A percentile compares a stretch with the other conserved stretches of the same genome.
These are phyloP conservation scores for Limanda limanda DNA, from an alignment of 2,113 vertebrate genomes.

Conservation along the genomic window DNA sequence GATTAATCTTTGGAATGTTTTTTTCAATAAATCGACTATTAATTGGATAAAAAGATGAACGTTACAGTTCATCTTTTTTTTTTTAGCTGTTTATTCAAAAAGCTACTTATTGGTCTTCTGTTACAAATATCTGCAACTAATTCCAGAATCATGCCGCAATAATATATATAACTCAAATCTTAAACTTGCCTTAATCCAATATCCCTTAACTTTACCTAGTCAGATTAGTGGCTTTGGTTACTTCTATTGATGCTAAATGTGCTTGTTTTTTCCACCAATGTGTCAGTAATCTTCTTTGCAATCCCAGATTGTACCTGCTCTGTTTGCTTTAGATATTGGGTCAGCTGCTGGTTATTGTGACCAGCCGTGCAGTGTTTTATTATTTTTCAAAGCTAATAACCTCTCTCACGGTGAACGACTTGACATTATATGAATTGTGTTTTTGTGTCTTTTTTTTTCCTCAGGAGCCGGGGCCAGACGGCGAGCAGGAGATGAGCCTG, in stretches of 20 bases:
- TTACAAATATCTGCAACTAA: no score
- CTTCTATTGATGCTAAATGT: not conserved
- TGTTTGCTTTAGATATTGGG: not conserved
- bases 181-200: no score
- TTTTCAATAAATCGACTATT: no score
- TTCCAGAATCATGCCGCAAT: no score
- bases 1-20: no score
- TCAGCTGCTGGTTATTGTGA: conserved; percentile 20
- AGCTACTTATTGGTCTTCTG: no score
- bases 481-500: conserved; percentile 66
- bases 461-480: conserved; percentile 59
- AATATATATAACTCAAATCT: no score
- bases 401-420: conserved; percentile 31
- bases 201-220: no score
- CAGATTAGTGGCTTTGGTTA: no score
- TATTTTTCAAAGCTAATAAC: conserved; percentile 47
- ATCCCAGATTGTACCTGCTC: not conserved
- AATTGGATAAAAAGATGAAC: no score
- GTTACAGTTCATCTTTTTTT: no score
- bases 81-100: no score
- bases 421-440: conserved; percentile 35
- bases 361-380: conserved; percentile 16
- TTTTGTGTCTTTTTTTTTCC: conserved; percentile 55
- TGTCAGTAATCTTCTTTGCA: not conserved
- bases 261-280: not conserved